These are phyloP conservation scores for Mechanitis messenoides DNA, from an alignment of 2,888 invertebrate species.

Conservation along the genomic window DNA sequence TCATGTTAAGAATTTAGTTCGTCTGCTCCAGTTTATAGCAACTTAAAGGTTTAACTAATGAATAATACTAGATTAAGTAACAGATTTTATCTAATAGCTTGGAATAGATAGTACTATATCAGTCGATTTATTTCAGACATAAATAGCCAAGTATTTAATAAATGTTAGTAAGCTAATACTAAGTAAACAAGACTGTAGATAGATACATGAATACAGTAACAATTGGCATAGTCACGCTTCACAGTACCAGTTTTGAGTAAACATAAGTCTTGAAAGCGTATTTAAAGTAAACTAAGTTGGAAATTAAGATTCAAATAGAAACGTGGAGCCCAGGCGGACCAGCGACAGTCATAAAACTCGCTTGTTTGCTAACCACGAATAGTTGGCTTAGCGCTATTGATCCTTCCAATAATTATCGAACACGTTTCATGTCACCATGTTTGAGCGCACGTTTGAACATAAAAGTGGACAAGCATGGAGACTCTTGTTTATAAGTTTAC, in stretches of 20 bases:
- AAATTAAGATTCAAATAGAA: constrained; percentile 73
- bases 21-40: too few species aligned
- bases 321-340: constrained; percentile 52
- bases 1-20: background rate
- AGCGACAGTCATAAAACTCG: constrained; percentile 65
- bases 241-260: constrained; percentile 18
- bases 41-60: too few species aligned
- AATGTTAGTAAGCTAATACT: background rate
- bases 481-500: constrained; percentile 68
- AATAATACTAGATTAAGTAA: too few species aligned
- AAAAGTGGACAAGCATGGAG: constrained; percentile 64
- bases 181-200: background rate
- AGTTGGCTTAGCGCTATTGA: constrained; percentile 71
- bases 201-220: constrained; percentile 10
- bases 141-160: too few species aligned
- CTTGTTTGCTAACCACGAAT: constrained; percentile 68
- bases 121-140: too few species aligned
- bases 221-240: constrained; percentile 15
- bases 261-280: constrained; percentile 38
- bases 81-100: too few species aligned
- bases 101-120: too few species aligned
- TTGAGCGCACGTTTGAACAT: constrained; percentile 66
- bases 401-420: constrained; percentile 77
- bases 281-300: constrained; percentile 58
- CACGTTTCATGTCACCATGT: constrained; percentile 75